Evolutionary conservation across 2,113 vertebrate species (phyloP).

Genomic region (Pampusana beccarii): DNA sequence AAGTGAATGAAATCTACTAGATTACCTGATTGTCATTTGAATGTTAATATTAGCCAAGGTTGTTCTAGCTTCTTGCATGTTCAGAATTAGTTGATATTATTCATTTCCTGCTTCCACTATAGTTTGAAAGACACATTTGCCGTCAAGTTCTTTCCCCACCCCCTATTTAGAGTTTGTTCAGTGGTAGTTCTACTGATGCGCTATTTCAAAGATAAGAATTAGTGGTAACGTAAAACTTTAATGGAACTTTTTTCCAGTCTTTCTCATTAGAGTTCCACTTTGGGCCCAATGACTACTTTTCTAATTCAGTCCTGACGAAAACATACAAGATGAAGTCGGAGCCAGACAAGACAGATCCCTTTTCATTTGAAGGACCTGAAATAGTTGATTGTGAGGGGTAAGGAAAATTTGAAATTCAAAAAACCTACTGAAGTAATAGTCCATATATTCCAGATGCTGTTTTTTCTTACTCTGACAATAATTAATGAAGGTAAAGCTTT

Average conservation of each 20-base stretch:
- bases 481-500: neutral
- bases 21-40: neutral
- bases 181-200: neutral
- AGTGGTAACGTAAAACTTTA: neutral
- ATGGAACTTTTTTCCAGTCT: conserved; percentile 77
- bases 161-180: neutral
- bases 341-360: conserved; percentile 90
- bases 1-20: neutral
- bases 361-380: conserved; percentile 97
- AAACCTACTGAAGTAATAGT: neutral
- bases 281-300: conserved; percentile 93
- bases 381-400: conserved; percentile 97
- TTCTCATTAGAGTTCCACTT: conserved; percentile 98
- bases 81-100: neutral
- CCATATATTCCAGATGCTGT: neutral
- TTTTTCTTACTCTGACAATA: neutral
- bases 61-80: neutral
- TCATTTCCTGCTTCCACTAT: neutral
- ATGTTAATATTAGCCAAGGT: neutral
- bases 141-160: neutral
- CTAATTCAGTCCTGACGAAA: conserved; percentile 92
- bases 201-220: neutral
- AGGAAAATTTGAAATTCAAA: conserved; percentile 57
- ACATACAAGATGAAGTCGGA: conserved; percentile 98
- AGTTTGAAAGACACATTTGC: neutral